phyloP scores from a whole-genome alignment of 2,888 invertebrate species.

The Andrena bicolor region DNA sequence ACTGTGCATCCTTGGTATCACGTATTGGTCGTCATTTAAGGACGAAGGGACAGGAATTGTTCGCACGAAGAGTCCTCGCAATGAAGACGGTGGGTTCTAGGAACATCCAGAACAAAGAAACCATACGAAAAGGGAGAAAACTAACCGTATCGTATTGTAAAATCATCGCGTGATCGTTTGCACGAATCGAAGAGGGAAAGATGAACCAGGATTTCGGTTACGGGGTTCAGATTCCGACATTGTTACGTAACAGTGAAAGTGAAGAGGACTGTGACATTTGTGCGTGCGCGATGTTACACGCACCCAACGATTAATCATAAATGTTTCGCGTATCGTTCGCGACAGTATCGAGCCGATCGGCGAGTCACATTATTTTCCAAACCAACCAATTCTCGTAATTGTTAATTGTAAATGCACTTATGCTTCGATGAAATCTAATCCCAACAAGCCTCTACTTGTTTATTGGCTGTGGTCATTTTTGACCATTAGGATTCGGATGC shows the following conservation, averaged over 20 bases:
- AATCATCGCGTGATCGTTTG: slow-evolving; percentile 9
- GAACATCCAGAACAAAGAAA: slow-evolving; percentile 8
- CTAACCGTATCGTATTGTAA: not conserved
- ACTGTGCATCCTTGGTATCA: slow-evolving; percentile 79
- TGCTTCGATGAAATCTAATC: not conserved
- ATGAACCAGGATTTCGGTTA: not conserved
- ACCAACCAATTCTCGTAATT: not conserved
- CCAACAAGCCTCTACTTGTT: too few relatives aligned
- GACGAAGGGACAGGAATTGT: slow-evolving; percentile 66
- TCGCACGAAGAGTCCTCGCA: slow-evolving; percentile 63
- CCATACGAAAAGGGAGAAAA: not conserved
- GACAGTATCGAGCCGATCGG: not conserved
- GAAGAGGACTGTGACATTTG: slow-evolving; percentile 77
- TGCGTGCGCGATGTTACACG: slow-evolving; percentile 59
- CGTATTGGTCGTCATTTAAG: slow-evolving; percentile 77
- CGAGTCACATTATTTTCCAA: not conserved
- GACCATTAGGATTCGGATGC: too few relatives aligned
- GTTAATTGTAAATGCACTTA: not conserved
- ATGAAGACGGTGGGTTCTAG: slow-evolving; percentile 82
- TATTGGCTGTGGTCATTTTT: too few relatives aligned
- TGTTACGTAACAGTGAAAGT: slow-evolving; percentile 82
- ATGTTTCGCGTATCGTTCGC: slow-evolving; percentile 5
- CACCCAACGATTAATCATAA: slow-evolving; percentile 30
- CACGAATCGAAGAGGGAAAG: not conserved
- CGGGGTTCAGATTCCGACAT: slow-evolving; percentile 36